These are phyloP conservation scores for Noctua comes DNA, from an alignment of 2,888 invertebrate genomes.

Conservation along the genomic window DNA sequence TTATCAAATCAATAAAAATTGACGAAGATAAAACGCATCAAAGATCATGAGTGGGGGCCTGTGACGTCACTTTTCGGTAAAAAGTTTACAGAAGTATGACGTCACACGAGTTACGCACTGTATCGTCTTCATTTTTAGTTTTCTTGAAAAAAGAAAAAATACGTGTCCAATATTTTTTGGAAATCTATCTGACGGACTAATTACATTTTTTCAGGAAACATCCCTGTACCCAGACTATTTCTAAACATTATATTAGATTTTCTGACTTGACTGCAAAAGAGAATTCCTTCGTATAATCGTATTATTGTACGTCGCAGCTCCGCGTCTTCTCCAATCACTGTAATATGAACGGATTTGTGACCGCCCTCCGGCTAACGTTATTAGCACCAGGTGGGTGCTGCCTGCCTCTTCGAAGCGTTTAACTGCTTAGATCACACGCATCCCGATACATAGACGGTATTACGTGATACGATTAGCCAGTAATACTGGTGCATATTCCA, in stretches of 20 bases:
- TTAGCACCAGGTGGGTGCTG: conserved; percentile 6
- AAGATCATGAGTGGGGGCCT: too few species aligned
- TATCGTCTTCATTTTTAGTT: too few species aligned
- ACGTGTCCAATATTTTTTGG: too few species aligned
- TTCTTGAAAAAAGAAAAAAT: too few species aligned
- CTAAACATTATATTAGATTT: background rate
- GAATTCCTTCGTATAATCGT: background rate
- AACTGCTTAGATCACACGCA: conserved; percentile 11
- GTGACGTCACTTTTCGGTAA: too few species aligned
- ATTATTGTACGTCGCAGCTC: background rate
- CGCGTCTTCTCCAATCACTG: conserved; percentile 6
- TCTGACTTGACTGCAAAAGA: background rate
- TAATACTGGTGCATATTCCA: background rate
- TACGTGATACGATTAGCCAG: background rate
- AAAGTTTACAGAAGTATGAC: too few species aligned
- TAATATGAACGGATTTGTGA: conserved; percentile 20
- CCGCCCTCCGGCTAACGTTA: background rate
- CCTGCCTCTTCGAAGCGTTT: background rate
- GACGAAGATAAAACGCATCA: too few species aligned
- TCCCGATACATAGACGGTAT: background rate
- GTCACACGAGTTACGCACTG: too few species aligned
- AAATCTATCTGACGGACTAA: too few species aligned
- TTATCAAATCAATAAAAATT: too few species aligned
- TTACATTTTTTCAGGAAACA: too few species aligned
- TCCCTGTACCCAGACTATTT: background rate